Evolutionary conservation across 2,888 invertebrate genomes (phyloP).

Genomic region (Lordiphosa andalusiaca): DNA sequence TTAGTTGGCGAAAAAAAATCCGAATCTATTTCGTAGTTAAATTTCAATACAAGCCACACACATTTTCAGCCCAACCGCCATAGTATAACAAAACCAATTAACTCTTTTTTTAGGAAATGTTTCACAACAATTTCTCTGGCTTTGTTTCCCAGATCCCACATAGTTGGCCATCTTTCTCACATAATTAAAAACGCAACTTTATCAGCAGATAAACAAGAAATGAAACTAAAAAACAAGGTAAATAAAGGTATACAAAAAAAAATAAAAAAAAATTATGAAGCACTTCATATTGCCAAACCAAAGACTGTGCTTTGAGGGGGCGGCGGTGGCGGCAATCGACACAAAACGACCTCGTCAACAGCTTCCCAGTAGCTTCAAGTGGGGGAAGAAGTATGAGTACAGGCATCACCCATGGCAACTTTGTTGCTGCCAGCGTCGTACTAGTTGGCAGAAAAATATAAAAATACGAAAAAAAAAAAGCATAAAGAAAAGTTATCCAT

Average conservation of each 20-base stretch:
- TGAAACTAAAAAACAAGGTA: conserved; percentile 47
- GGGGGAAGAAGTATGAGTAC: conserved; percentile 16
- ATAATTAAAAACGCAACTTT: conserved; percentile 68
- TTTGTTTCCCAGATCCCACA: conserved; percentile 9
- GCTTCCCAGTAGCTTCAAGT: conserved; percentile 59
- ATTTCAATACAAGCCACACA: too few relatives aligned
- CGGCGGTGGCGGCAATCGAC: conserved; percentile 60
- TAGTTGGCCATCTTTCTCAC: conserved; percentile 44
- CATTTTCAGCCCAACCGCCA: too few relatives aligned
- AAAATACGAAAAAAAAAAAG: conserved; percentile 3
- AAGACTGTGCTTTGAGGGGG: conserved; percentile 8
- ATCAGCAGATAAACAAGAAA: conserved; percentile 43
- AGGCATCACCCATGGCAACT: conserved; percentile 64
- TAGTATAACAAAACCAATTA: too few relatives aligned
- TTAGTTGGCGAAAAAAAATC: too few relatives aligned
- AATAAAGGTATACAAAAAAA: conserved; percentile 58
- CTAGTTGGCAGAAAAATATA: conserved; percentile 38
- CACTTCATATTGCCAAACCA: conserved; percentile 61
- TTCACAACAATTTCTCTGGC: conserved; percentile 5
- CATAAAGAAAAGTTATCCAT: conserved; percentile 9
- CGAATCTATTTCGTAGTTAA: too few relatives aligned
- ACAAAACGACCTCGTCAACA: conserved; percentile 74
- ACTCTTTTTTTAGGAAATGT: background rate
- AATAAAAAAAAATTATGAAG: conserved; percentile 59
- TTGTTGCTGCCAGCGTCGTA: conserved; percentile 65